Conservation (phyloP, 2,888 invertebrate genomes). For the Dioctria rufipes region DNA sequence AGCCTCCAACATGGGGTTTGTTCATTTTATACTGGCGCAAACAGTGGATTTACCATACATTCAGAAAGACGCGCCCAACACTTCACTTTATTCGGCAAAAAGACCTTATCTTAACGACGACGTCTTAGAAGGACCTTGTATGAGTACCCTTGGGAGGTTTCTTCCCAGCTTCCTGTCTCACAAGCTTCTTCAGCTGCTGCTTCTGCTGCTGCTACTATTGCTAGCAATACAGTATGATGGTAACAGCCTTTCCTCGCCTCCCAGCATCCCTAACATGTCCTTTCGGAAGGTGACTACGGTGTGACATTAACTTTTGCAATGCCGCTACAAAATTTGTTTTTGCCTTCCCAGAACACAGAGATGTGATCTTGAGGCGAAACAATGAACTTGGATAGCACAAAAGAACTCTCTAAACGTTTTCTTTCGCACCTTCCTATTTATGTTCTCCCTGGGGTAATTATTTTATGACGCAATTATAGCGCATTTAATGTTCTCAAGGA, state of each 20-base stretch:
- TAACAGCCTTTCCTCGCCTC: too few relatives aligned
- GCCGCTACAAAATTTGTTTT: slow-evolving; percentile 12
- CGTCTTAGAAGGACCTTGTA: slow-evolving; percentile 33
- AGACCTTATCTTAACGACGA: slow-evolving; percentile 34
- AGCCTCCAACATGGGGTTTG: neutral
- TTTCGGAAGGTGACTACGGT: neutral
- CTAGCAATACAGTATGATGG: too few relatives aligned
- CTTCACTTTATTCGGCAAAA: slow-evolving; percentile 19
- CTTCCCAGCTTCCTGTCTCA: slow-evolving; percentile 29
- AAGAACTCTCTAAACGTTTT: slow-evolving; percentile 31
- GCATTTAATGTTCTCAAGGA: slow-evolving; percentile 29
- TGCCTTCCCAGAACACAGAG: slow-evolving; percentile 4
- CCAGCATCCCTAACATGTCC: neutral
- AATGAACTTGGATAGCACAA: slow-evolving; percentile 33
- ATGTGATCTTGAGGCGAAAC: slow-evolving; percentile 31
- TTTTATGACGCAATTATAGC: slow-evolving; percentile 48
- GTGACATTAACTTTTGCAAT: slow-evolving; percentile 36
- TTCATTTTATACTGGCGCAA: slow-evolving; percentile 7
- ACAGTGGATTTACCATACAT: slow-evolving; percentile 6
- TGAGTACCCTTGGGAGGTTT: slow-evolving; percentile 13
- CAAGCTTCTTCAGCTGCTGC: neutral
- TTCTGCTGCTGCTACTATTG: too few relatives aligned
- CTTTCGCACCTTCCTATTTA: slow-evolving; percentile 40
- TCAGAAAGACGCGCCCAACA: slow-evolving; percentile 31
- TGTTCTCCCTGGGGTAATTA: slow-evolving; percentile 37